These are phyloP conservation scores for Bombus polaris DNA, from an alignment of 1,140 invertebrate genomes.

Conservation along the genomic window DNA sequence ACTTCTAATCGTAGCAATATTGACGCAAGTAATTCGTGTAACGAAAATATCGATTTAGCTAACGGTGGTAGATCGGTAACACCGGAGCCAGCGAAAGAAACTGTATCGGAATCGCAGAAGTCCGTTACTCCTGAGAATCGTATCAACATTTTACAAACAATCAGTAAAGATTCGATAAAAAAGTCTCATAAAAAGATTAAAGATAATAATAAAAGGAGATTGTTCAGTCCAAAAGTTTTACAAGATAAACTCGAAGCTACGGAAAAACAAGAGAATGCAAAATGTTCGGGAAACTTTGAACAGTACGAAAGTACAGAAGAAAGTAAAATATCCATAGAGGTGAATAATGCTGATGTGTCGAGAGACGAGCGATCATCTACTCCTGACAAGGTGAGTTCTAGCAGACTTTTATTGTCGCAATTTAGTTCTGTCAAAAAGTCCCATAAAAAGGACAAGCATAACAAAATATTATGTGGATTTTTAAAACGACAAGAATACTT, in stretches of 20 bases:
- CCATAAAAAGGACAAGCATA: constrained; percentile 77
- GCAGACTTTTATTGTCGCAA: constrained; percentile 72
- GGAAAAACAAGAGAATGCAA: neutral
- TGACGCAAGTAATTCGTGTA: neutral
- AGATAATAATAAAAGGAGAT: constrained; percentile 70
- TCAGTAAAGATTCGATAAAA: constrained; percentile 76
- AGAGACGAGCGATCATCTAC: constrained; percentile 66
- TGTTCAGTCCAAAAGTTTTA: constrained; percentile 58
- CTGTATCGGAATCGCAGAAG: neutral
- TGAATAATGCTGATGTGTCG: neutral
- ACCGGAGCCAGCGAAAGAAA: neutral
- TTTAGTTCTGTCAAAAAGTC: constrained; percentile 78
- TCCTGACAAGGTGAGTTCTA: constrained; percentile 77
- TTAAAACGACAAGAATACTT: constrained; percentile 65
- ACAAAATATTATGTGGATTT: constrained; percentile 69
- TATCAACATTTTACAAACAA: constrained; percentile 64
- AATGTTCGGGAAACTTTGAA: neutral
- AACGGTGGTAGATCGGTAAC: neutral
- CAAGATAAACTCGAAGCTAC: constrained; percentile 8
- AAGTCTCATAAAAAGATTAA: constrained; percentile 78
- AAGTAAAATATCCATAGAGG: neutral
- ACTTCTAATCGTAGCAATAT: neutral
- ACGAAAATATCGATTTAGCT: no score
- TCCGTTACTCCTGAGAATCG: constrained; percentile 73
- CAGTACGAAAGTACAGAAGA: neutral